phyloP scores from a whole-genome alignment of 2,797 vertebrate species.

The Rhynchotus rufescens region DNA sequence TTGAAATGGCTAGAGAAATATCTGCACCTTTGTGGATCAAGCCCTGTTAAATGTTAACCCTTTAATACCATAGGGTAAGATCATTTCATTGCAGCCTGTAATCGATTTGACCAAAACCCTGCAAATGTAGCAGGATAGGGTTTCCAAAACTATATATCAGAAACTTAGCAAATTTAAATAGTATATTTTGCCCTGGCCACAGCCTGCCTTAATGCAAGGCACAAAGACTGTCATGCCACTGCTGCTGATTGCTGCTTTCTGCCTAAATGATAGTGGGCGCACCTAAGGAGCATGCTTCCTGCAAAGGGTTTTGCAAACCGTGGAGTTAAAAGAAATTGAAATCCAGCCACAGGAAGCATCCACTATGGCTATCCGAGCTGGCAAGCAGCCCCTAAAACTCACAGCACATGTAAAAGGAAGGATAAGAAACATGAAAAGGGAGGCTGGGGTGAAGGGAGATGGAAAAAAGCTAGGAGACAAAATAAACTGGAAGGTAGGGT shows the following conservation, averaged over 20 bases:
- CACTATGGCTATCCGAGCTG: not conserved
- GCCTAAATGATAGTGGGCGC: constrained; percentile 62
- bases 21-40: constrained; percentile 16
- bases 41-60: not conserved
- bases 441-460: not conserved
- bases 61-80: not conserved
- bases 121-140: not conserved
- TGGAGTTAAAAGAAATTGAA: constrained; percentile 62
- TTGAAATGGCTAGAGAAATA: constrained; percentile 4
- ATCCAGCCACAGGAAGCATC: not conserved
- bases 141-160: not conserved
- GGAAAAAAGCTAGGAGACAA: not conserved
- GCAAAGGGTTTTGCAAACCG: constrained; percentile 54
- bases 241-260: constrained; percentile 51
- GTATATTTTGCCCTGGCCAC: constrained; percentile 33
- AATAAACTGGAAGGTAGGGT: not conserved
- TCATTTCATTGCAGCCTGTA: not conserved
- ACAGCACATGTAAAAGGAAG: not conserved
- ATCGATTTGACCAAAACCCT: not conserved
- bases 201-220: not conserved
- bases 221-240: constrained; percentile 14
- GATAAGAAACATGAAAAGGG: not conserved
- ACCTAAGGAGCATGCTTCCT: constrained; percentile 42
- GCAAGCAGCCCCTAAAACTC: not conserved
- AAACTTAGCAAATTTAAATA: constrained; percentile 28